Base-by-base conservation (phyloP, 2,113 vertebrate species). In the Pardalotus punctatus region DNA sequence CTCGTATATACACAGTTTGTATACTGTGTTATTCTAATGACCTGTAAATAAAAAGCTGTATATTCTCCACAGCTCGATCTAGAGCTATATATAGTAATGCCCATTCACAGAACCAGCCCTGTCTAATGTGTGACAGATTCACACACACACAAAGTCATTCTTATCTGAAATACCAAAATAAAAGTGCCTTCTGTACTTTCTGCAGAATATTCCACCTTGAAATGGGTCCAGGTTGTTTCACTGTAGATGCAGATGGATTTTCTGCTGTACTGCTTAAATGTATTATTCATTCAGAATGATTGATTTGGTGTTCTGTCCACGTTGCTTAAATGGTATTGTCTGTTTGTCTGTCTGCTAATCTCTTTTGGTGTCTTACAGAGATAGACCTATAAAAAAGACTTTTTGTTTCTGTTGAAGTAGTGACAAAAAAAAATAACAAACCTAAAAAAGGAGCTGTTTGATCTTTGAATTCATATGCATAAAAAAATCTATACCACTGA, bases 281-380 rank as follows among this genome's bases (percentile, higher is more conserved):
- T 54, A 93, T 96, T 94, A 86, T 93, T 90, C 67, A 90, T 93
- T 91, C 19, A 23, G 65, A 54, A 45, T 76, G 74, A 91, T 84
- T 92, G 67, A 92, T 90, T 91, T 86, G n/a, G 56, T 77, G 86
- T 86, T 90, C 95, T 86, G 81, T 94, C 91, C 92, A 74, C 22
- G 11, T 80, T 93, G 70, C 69, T 94, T 88, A 90, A 88, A 94
- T 70, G 57, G 54, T 61, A 33, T 79, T 45, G 35, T 76, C 87
- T 86, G 88, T 86, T 88, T 0, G 0, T 81, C 81, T 93, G 58
- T 65, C 89, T 90, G 78, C 51, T 90, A 65, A 92, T 90, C 51
- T 91, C n/a, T 54, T 90, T 62, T 43, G 81, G 71, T 19, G 14
- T 80, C 74, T 88, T 81, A 71, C 62, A 62, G 51, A 62, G 61